Conservation (phyloP, 2,797 vertebrate genomes). For the Bovichtus variegatus region DNA sequence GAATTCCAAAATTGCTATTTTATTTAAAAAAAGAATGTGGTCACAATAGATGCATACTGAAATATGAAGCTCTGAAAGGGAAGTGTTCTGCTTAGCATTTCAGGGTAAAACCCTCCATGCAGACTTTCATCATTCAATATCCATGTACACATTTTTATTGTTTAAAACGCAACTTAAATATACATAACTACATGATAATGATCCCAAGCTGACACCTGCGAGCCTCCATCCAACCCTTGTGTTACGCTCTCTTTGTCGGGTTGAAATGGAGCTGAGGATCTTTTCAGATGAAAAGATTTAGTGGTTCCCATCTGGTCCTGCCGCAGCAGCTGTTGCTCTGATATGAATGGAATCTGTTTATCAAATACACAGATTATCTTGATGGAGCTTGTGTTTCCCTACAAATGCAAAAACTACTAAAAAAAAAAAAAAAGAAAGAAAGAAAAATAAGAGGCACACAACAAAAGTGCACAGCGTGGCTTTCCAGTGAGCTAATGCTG, state of each 20-base stretch:
- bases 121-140: neutral
- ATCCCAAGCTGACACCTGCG: neutral
- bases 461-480: constrained; percentile 23
- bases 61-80: neutral
- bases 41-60: neutral
- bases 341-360: constrained; percentile 46
- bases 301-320: constrained; percentile 45
- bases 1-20: too few species aligned
- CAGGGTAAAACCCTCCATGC: neutral
- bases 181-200: neutral
- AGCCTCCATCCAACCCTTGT: neutral
- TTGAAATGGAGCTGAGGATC: constrained; percentile 39
- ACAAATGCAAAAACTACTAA: constrained; percentile 18
- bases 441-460: constrained; percentile 7
- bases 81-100: neutral
- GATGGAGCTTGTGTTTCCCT: constrained; percentile 1
- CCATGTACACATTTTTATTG: neutral
- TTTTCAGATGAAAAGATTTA: constrained; percentile 32
- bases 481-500: constrained; percentile 43
- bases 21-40: too few species aligned
- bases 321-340: constrained; percentile 39
- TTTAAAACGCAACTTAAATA: neutral
- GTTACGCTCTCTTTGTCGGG: constrained; percentile 20
- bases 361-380: constrained; percentile 27
- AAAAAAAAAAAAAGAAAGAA: constrained; percentile 12